phyloP scores from a whole-genome alignment of 2,797 vertebrate genomes.

The Diceros bicornis region DNA sequence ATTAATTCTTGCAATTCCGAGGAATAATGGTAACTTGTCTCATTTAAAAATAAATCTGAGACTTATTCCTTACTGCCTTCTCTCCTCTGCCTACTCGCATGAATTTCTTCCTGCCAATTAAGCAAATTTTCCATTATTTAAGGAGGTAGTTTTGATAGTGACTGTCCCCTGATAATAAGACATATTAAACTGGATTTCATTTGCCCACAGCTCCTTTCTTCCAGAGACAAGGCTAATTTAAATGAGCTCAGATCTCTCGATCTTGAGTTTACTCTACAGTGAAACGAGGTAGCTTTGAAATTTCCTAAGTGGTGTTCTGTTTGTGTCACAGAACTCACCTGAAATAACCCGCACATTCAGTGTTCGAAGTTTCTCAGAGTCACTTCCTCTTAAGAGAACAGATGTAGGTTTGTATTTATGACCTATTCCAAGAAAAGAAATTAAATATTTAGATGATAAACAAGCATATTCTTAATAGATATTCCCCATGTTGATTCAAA shows the following conservation, averaged over 20 bases:
- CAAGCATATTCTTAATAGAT: neutral
- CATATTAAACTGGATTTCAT: slow-evolving; percentile 52
- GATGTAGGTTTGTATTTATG: slow-evolving; percentile 53
- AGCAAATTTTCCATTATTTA: slow-evolving; percentile 78
- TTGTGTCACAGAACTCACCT: slow-evolving; percentile 61
- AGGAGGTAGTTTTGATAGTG: slow-evolving; percentile 69
- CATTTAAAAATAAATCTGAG: slow-evolving; percentile 84
- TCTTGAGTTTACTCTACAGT: neutral
- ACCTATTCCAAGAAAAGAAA: slow-evolving; percentile 82
- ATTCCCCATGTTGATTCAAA: neutral
- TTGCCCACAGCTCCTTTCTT: slow-evolving; percentile 40
- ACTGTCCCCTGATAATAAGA: slow-evolving; percentile 66
- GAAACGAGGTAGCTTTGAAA: neutral
- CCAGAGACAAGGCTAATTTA: slow-evolving; percentile 39
- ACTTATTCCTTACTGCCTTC: slow-evolving; percentile 62
- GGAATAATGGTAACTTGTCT: slow-evolving; percentile 83
- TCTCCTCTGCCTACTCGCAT: slow-evolving; percentile 68
- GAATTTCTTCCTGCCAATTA: slow-evolving; percentile 80
- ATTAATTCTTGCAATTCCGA: slow-evolving; percentile 78
- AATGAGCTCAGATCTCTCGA: neutral
- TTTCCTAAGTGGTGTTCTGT: neutral
- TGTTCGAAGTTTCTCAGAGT: slow-evolving; percentile 39
- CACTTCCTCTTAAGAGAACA: slow-evolving; percentile 72
- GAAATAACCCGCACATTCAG: neutral
- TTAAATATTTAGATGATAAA: slow-evolving; percentile 68